These are phyloP conservation scores for Pituophis catenifer DNA, from an alignment of 2,113 vertebrate species.

Conservation along the genomic window DNA sequence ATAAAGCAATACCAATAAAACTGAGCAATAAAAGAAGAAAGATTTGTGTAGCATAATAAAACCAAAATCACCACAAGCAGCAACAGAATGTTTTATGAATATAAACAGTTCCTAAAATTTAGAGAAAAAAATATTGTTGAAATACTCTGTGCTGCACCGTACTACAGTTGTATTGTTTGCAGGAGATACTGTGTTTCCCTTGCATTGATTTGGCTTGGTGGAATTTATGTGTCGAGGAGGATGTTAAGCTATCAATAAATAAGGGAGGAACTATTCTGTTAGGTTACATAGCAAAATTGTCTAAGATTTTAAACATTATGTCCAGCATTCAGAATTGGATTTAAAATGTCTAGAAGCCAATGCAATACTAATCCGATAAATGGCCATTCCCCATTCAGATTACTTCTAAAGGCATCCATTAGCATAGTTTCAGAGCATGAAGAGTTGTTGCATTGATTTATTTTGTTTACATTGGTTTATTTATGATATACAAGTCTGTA, in stretches of 20 bases:
- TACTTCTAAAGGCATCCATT: not conserved
- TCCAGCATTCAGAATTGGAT: not conserved
- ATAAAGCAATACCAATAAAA: not conserved
- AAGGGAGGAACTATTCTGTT: not conserved
- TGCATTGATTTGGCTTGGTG: not conserved
- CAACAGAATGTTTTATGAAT: not conserved
- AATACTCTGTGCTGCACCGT: not conserved
- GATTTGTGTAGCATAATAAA: not conserved
- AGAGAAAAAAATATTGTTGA: not conserved
- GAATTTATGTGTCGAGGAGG: not conserved
- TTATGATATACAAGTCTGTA: not conserved
- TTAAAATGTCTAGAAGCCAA: not conserved
- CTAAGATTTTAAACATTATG: not conserved
- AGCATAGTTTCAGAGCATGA: not conserved
- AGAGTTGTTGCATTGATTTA: not conserved
- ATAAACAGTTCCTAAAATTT: not conserved
- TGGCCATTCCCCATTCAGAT: not conserved
- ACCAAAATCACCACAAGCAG: not conserved
- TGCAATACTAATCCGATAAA: not conserved
- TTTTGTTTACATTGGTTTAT: not conserved
- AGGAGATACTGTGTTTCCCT: not conserved
- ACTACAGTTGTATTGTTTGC: not conserved
- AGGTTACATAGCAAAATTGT: not conserved
- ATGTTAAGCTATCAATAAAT: not conserved
- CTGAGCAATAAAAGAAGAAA: not conserved